These are phyloP conservation scores for Myxocyprinus asiaticus DNA, from an alignment of 2,113 vertebrate species.

Conservation along the genomic window DNA sequence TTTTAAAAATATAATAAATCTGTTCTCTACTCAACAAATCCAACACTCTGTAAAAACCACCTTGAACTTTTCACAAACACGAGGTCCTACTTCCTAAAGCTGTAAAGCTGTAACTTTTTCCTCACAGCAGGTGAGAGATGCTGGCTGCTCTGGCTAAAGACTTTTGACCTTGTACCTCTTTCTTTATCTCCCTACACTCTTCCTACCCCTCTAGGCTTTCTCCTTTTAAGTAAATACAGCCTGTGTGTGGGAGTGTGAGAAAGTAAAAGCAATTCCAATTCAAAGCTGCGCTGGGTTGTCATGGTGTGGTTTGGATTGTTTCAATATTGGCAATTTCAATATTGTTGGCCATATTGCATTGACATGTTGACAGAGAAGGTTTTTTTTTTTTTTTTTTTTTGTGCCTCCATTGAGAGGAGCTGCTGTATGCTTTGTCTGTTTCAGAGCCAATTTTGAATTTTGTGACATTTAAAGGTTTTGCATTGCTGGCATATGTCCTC, in stretches of 20 bases:
- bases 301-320: constrained; percentile 29
- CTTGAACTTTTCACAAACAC: not conserved
- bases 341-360: constrained; percentile 17
- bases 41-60: not conserved
- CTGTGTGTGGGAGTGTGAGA: constrained; percentile 33
- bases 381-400: not conserved
- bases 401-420: too few species aligned
- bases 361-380: constrained; percentile 7
- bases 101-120: constrained; percentile 10
- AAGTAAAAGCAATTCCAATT: constrained; percentile 1
- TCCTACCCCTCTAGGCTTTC: not conserved
- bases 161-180: constrained; percentile 36
- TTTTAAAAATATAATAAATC: constrained; percentile 12
- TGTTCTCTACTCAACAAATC: not conserved
- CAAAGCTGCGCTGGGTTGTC: constrained; percentile 9
- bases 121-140: not conserved
- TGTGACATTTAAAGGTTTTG: not conserved
- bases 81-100: not conserved
- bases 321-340: not conserved
- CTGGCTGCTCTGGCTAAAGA: constrained; percentile 5
- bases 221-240: constrained; percentile 13
- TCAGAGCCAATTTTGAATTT: not conserved
- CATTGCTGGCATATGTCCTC: not conserved
- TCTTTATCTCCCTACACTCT: not conserved
- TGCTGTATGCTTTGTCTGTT: constrained; percentile 3